Conservation (phyloP, 2,888 invertebrate genomes). For the Leucophenga maculata region DNA sequence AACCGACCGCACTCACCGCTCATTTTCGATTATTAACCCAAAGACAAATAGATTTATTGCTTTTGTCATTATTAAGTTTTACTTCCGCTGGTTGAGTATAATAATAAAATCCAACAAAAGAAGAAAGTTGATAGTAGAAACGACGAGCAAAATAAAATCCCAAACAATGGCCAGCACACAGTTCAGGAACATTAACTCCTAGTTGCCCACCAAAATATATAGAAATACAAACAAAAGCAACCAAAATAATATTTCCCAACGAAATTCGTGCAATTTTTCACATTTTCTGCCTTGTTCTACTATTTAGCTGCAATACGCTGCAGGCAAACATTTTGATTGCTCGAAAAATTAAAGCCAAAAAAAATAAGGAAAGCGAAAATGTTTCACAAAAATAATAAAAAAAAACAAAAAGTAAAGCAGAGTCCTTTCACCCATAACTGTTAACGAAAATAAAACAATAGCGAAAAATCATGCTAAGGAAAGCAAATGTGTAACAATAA, state of each 20-base stretch:
- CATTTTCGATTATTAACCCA: conserved; percentile 7
- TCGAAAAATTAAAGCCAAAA: not conserved
- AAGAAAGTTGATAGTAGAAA: not conserved
- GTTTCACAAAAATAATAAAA: not conserved
- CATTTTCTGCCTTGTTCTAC: too few relatives aligned
- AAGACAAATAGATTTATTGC: conserved; percentile 64
- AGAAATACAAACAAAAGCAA: too few relatives aligned
- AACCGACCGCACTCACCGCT: too few relatives aligned
- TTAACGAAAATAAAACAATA: conserved; percentile 2
- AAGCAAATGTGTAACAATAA: not conserved
- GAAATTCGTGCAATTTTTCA: too few relatives aligned
- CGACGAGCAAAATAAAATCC: not conserved
- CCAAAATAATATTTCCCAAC: too few relatives aligned
- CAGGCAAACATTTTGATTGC: not conserved
- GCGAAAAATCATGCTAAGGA: too few relatives aligned
- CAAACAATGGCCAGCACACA: not conserved
- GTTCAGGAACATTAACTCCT: too few relatives aligned
- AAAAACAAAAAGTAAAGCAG: not conserved
- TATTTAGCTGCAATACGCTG: not conserved
- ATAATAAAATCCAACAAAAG: conserved; percentile 33
- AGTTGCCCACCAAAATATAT: too few relatives aligned
- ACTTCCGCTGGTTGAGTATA: conserved; percentile 45
- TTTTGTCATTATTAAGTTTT: conserved; percentile 65
- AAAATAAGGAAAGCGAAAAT: too few relatives aligned
- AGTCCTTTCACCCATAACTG: not conserved